Evolutionary conservation across 1,140 invertebrate genomes (phyloP), one percentile per base, ranked within the genome.

Genomic region (Uloborus diversus): DNA sequence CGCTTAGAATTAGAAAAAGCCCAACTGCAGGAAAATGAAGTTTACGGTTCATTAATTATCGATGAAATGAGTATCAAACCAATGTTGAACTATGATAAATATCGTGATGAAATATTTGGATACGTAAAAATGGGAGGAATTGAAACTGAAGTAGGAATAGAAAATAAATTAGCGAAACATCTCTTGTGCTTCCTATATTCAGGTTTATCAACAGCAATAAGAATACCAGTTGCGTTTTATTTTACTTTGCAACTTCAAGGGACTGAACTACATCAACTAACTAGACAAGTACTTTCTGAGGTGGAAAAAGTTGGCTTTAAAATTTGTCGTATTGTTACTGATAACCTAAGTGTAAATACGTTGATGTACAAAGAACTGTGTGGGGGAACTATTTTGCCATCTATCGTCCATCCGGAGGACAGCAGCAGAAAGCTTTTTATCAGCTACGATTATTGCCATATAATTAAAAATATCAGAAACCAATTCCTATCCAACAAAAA

Each of bases 151-250:
- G 14, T 14, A 14, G 13, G 7, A 37, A 2, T 30, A 17, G 33
- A 17, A 17, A 23, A 17, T 30, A 30, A 64, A 30, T 30, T 37
- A 30, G 53, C 53, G 11, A 57, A 57, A 20, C 14, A 57, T 47
- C 23, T 68, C 5, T 47, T 68, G 30, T 68, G 64, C 23, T 68
- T 68, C 47, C 13, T 68, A 7, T 5, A 14, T 42, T 23, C 5
- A n/a, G 64, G 32, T 9, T 37, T 68, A 14, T 68, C 64, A 11
- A 68, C 64, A 68, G 9, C 17, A 25, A 57, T 59, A 13, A 53
- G 30, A 35, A 73, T 80, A 13, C 78, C 78, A 30, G 78, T 80
- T 2, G 78, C 78, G 13, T 76, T 57, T 30, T 80, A 57, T 47
- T 80, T 80, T 51, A 73, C 78, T 4, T n/a, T 17, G n/a, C 47